These are phyloP conservation scores for Clarias gariepinus DNA, from an alignment of 2,113 vertebrate species.

Conservation along the genomic window DNA sequence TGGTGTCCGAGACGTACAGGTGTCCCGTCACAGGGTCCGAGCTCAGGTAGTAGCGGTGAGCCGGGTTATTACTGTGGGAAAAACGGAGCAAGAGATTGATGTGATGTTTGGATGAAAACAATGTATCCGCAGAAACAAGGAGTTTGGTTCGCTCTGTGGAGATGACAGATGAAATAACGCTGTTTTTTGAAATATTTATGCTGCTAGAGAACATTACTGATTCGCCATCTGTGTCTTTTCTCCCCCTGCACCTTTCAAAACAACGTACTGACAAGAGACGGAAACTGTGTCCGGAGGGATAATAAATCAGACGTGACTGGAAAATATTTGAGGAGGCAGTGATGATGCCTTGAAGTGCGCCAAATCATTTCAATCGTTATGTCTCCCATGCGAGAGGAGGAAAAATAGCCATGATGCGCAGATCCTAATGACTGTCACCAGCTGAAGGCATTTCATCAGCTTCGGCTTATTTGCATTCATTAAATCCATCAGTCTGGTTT, in stretches of 20 bases:
- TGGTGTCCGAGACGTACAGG: constrained; percentile 94
- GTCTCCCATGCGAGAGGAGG: constrained; percentile 43
- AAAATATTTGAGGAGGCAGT: constrained; percentile 55
- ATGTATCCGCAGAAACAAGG: constrained; percentile 21
- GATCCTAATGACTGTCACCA: constrained; percentile 65
- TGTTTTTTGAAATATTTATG: constrained; percentile 50
- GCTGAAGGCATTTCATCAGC: constrained; percentile 60
- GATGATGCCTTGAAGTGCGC: constrained; percentile 60
- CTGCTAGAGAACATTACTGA: constrained; percentile 20
- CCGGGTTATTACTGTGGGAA: constrained; percentile 89
- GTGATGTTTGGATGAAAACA: neutral
- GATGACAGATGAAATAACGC: constrained; percentile 43
- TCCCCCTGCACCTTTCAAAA: constrained; percentile 17
- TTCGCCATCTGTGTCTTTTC: constrained; percentile 20
- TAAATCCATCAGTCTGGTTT: constrained; percentile 50
- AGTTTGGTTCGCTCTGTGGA: constrained; percentile 2
- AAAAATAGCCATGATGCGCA: constrained; percentile 60
- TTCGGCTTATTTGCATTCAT: constrained; percentile 60
- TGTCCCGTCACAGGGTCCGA: constrained; percentile 91
- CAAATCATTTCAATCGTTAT: constrained; percentile 64
- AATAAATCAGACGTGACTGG: constrained; percentile 61
- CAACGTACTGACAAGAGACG: constrained; percentile 15
- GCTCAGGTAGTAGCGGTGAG: constrained; percentile 94
- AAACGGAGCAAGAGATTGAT: neutral
- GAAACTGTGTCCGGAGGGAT: constrained; percentile 52